Base-by-base conservation (phyloP, 2,888 invertebrate genomes). In the Agrenia bidenticulata region DNA sequence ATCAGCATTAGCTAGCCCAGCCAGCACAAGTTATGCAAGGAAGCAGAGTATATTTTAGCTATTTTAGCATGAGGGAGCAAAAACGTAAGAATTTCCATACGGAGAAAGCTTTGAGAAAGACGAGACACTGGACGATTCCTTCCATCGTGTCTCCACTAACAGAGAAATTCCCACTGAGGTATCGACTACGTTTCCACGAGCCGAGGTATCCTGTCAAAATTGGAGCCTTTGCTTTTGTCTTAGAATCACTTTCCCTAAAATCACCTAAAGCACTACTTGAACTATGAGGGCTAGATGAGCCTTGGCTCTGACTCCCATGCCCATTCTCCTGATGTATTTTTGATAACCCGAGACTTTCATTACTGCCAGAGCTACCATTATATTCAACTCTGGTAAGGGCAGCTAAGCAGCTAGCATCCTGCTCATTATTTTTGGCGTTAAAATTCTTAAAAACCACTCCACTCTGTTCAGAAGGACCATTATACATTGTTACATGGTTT, bases 121-220 rank as follows among this genome's bases (percentile, higher is more conserved):
- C 93, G 78, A 93, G 85, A 81, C 92, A 92, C 83, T 93, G 92
- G 79, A 93, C 92, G 79, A 93, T 92, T 77, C 92, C 92, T 80
- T 93, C 92, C 92, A 93, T 92, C 67, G 92, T 92, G 82, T 92
- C 92, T 61, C 92, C 92, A 54, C 91, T 90, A 67, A 92, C 86
- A 79, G 92, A 91, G 82, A 93, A 92, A 60, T 91, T 92, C 77
- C 92, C 92, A 19, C 90, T 90, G 72, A 92, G 85, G 79, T 92
- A 91, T 72, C 91, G 84, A 74, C 89, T 76, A 64, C 73, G 70
- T 61, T 74, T 76, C 63, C 75, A 72, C 5, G 77, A 76, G 27
- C 73, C 73, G 50, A 75, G 60, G 55, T 69, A 75, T 39, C 73
- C 68, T 63, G 73, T 63, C 53, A 74, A 56, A 63, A 75, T 60